Percentiles rank a stretch among this genome's conserved stretches.
These are phyloP conservation scores for Brachylomia viminalis DNA, from an alignment of 2,888 invertebrate genomes.

Conservation along the genomic window DNA sequence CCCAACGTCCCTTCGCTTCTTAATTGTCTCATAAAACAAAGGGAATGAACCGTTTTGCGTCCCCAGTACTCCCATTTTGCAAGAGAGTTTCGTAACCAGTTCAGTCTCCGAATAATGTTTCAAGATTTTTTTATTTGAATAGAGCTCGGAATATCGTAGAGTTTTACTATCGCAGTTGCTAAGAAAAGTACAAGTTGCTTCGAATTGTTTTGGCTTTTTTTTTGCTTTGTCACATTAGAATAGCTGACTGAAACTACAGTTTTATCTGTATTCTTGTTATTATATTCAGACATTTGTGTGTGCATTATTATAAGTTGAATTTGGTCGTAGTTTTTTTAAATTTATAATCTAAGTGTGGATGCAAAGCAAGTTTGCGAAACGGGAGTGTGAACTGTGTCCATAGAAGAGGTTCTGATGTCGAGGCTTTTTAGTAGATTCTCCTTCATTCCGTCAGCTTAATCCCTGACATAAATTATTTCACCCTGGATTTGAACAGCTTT, in stretches of 20 bases:
- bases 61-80: slow-evolving; percentile 73
- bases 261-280: slow-evolving; percentile 48
- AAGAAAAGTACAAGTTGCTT: slow-evolving; percentile 57
- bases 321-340: slow-evolving; percentile 7
- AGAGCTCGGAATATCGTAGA: slow-evolving; percentile 57
- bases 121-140: slow-evolving; percentile 64
- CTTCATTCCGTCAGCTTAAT: slow-evolving; percentile 75
- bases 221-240: slow-evolving; percentile 49
- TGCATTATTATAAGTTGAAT: slow-evolving; percentile 13
- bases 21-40: slow-evolving; percentile 86
- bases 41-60: slow-evolving; percentile 81
- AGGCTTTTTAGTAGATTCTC: slow-evolving; percentile 70
- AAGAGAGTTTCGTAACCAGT: slow-evolving; percentile 73
- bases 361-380: slow-evolving; percentile 39
- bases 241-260: slow-evolving; percentile 49
- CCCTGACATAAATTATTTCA: slow-evolving; percentile 75
- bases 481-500: slow-evolving; percentile 49
- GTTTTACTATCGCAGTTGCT: slow-evolving; percentile 57
- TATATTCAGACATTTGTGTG: slow-evolving; percentile 34
- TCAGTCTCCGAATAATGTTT: slow-evolving; percentile 68
- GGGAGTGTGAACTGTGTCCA: slow-evolving; percentile 53
- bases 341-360: slow-evolving; percentile 10
- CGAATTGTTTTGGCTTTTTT: slow-evolving; percentile 41
- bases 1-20: slow-evolving; percentile 77
- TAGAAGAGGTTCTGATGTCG: slow-evolving; percentile 68